Base-by-base conservation (phyloP, 2,797 vertebrate species). In the Amniataba percoides region DNA sequence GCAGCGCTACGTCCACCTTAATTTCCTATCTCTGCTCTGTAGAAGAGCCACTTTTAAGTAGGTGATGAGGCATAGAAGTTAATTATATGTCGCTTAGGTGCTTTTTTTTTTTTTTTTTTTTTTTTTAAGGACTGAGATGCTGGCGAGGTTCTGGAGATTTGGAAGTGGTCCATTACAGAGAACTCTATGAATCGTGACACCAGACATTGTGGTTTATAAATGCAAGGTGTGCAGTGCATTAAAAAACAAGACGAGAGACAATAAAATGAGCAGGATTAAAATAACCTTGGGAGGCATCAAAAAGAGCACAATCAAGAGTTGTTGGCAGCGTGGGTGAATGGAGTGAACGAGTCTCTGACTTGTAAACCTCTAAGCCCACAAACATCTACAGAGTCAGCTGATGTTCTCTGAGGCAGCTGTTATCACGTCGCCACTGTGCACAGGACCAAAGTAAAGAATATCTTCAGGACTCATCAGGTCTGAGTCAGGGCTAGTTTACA, bases 51-150 rank as follows among this genome's bases (percentile, higher is more conserved):
- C 85, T 85, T 89, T 86, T 82, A 88, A 93, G 94, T 90, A 89
- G 93, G 89, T 93, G 89, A 93, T 93, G 93, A 94, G 88, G 84
- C 89, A 74, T 83, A 73, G 36, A 82, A 94, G 90, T 95, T 95
- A 91, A 96, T 96, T 94, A 95, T 94, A 90, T 88, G 86, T 88
- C 90, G 60, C 91, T 94, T 95, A 93, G 91, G 77, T 89, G 92
- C 81, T 21, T 89, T 90, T 53, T 69, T 73, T 45, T 64, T 56
- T 57, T 73, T 45, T 64, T 56, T 57, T 58, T 49, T 61, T 77
- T 74, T 87, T 83, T 83, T 83, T 56, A 83, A 77, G 74, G 67
- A 59, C 53, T 66, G 49, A 45, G 75, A 94, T 89, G 85, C 87
- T 72, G 77, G 81, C 23, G 21, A 80, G 61, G 57, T 74, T 83